A percentile compares a stretch with the other conserved stretches of the same genome.
Conservation (phyloP, 1,140 invertebrate species). For the Carcinoscorpius rotundicauda region DNA sequence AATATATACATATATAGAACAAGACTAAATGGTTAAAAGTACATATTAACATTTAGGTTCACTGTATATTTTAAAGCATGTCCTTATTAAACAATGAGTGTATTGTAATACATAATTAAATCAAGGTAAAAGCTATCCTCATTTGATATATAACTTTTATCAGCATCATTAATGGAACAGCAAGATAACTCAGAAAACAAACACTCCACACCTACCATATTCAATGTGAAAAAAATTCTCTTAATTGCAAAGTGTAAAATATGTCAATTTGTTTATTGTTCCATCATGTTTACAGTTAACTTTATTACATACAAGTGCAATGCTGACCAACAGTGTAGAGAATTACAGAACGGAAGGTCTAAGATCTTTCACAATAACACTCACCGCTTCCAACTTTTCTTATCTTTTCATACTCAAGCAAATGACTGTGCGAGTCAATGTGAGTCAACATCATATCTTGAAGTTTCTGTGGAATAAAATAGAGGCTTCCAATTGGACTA, state of each 20-base stretch:
- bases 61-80: not conserved
- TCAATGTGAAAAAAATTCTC: not conserved
- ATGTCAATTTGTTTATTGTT: not conserved
- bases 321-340: not conserved
- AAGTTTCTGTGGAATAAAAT: constrained; percentile 37
- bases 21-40: not conserved
- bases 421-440: constrained; percentile 8
- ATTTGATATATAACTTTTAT: too few relatives aligned
- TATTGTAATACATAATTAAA: too few relatives aligned
- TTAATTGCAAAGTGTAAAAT: not conserved
- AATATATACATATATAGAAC: not conserved
- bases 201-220: not conserved
- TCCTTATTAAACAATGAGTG: not conserved
- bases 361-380: not conserved
- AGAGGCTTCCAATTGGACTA: constrained; percentile 33
- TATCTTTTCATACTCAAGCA: constrained; percentile 42
- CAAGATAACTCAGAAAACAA: too few relatives aligned
- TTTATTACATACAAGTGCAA: not conserved
- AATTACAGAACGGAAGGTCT: not conserved
- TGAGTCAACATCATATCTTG: constrained; percentile 20
- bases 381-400: constrained; percentile 46
- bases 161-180: too few relatives aligned
- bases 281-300: not conserved
- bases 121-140: too few relatives aligned
- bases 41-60: not conserved